Conservation (phyloP, 2,113 vertebrate species). For the Gymnarchus niloticus region DNA sequence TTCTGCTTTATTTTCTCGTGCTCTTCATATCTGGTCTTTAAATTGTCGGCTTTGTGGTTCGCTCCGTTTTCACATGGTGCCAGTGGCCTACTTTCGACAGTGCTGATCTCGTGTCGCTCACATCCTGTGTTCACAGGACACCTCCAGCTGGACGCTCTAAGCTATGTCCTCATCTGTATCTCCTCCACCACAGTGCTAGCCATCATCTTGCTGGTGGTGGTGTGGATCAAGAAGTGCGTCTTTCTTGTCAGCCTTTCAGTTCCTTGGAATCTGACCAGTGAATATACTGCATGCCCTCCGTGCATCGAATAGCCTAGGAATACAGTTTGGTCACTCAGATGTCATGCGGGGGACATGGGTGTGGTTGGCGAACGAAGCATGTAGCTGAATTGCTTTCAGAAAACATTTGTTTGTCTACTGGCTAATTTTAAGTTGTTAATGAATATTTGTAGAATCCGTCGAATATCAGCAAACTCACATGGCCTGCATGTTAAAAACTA, state of each 20-base stretch:
- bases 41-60: not conserved
- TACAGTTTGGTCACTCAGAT: too few species aligned
- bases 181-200: slow-evolving; percentile 31
- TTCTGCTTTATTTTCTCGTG: too few species aligned
- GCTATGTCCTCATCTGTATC: slow-evolving; percentile 22
- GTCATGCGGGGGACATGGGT: too few species aligned
- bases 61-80: not conserved
- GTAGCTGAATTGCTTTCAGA: too few species aligned
- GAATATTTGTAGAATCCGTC: not conserved
- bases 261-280: not conserved
- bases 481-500: not conserved
- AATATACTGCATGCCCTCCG: not conserved
- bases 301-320: not conserved
- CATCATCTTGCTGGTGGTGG: slow-evolving; percentile 26
- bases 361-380: too few species aligned
- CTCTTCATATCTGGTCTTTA: not conserved
- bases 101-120: not conserved
- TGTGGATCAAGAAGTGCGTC: slow-evolving; percentile 52
- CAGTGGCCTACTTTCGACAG: not conserved
- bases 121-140: slow-evolving; percentile 15
- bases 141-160: rapidly evolving
- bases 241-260: not conserved
- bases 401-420: not conserved
- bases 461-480: not conserved
- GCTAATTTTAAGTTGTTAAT: not conserved